phyloP scores from a whole-genome alignment of 2,113 vertebrate species.

The Ciconia stormi region DNA sequence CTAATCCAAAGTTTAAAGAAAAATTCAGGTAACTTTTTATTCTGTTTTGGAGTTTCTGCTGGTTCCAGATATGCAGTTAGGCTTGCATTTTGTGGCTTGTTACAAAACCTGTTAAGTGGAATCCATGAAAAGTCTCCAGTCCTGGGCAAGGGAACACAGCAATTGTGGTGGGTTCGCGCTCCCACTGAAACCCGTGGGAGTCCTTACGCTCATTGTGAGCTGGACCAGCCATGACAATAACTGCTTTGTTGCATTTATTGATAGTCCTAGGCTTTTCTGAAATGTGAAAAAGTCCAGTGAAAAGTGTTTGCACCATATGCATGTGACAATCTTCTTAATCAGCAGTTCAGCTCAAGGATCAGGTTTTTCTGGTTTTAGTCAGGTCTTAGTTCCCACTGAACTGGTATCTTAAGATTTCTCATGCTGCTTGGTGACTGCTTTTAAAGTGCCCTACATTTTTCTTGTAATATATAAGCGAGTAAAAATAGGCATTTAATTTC shows the following conservation, averaged over 20 bases:
- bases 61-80: background rate
- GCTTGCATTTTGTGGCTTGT: background rate
- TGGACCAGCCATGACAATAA: background rate
- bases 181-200: background rate
- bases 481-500: background rate
- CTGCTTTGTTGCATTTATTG: background rate
- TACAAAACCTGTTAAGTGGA: background rate
- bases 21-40: background rate
- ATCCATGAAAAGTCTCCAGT: background rate
- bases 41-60: background rate
- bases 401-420: background rate
- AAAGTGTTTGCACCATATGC: background rate
- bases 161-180: no score
- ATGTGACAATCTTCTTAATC: background rate
- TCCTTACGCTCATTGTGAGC: fast-evolving
- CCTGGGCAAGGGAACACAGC: background rate
- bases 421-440: background rate
- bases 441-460: background rate
- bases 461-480: background rate
- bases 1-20: background rate
- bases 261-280: background rate
- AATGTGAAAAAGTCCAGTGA: background rate
- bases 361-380: background rate
- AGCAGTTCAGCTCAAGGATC: background rate
- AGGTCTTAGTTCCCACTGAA: background rate